Evolutionary conservation across 2,888 invertebrate genomes (phyloP).

Genomic region (Acrobasis suavella): DNA sequence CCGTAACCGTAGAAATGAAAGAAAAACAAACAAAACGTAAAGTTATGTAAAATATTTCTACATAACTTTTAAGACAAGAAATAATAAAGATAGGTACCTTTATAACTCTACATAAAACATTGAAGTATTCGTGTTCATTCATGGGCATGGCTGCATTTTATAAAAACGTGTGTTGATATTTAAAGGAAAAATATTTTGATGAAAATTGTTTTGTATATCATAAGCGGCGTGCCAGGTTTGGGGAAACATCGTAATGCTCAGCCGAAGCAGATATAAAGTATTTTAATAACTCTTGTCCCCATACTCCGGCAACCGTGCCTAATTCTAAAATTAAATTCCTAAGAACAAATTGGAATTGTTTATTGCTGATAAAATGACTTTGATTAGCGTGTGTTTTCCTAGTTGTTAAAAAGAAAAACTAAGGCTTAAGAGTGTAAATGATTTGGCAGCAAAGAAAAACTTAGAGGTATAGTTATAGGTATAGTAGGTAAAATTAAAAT

Average conservation of each 20-base stretch:
- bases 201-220: conserved; percentile 51
- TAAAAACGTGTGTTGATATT: conserved; percentile 24
- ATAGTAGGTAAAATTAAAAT: too few relatives aligned
- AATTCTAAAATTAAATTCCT: conserved; percentile 47
- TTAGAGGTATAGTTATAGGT: too few relatives aligned
- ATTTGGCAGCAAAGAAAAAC: too few relatives aligned
- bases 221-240: conserved; percentile 35
- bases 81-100: too few relatives aligned
- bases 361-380: not conserved
- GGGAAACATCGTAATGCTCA: conserved; percentile 35
- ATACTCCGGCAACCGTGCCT: conserved; percentile 35
- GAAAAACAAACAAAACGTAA: too few relatives aligned
- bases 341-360: conserved; percentile 33
- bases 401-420: too few relatives aligned
- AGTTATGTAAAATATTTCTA: too few relatives aligned
- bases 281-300: conserved; percentile 59
- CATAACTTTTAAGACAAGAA: too few relatives aligned
- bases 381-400: not conserved
- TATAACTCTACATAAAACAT: not conserved
- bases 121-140: not conserved
- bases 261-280: conserved; percentile 52
- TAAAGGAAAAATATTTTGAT: conserved; percentile 48
- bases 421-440: too few relatives aligned
- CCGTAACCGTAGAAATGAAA: too few relatives aligned
- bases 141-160: not conserved